These are phyloP conservation scores for Plagodis dolabraria DNA, from an alignment of 2,888 invertebrate genomes.

Conservation along the genomic window DNA sequence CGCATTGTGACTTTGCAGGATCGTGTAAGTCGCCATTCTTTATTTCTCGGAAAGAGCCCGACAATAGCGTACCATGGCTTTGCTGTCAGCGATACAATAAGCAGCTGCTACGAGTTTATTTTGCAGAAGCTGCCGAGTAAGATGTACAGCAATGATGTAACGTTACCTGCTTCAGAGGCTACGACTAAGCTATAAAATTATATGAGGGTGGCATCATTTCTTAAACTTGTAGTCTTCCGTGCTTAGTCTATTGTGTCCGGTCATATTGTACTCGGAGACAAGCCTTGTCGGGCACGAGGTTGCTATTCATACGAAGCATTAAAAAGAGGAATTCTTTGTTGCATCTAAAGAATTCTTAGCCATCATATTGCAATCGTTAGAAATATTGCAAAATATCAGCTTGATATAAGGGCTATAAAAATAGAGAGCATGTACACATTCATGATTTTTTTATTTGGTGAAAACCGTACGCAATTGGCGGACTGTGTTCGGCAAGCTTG, in stretches of 20 bases:
- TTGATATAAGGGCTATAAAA: conserved; percentile 1
- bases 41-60: conserved; percentile 69
- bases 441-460: conserved; percentile 63
- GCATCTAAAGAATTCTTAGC: conserved; percentile 1
- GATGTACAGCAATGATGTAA: conserved; percentile 66
- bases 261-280: conserved; percentile 46
- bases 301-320: conserved; percentile 7
- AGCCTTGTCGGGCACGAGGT: conserved; percentile 23
- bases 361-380: not conserved
- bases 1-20: conserved; percentile 71
- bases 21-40: conserved; percentile 79
- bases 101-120: conserved; percentile 71
- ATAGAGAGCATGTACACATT: conserved; percentile 16
- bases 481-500: conserved; percentile 55
- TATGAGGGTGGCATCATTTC: conserved; percentile 50
- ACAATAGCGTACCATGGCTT: conserved; percentile 76
- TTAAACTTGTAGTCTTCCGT: conserved; percentile 53
- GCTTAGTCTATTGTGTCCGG: conserved; percentile 55
- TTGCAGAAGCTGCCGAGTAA: conserved; percentile 61
- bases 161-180: conserved; percentile 63
- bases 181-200: conserved; percentile 47
- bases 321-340: not conserved
- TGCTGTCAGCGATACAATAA: conserved; percentile 79
- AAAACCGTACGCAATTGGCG: conserved; percentile 52
- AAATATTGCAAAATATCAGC: not conserved